Evolutionary conservation across 2,797 vertebrate species (phyloP).

Genomic region (Lindbergichthys nudifrons): DNA sequence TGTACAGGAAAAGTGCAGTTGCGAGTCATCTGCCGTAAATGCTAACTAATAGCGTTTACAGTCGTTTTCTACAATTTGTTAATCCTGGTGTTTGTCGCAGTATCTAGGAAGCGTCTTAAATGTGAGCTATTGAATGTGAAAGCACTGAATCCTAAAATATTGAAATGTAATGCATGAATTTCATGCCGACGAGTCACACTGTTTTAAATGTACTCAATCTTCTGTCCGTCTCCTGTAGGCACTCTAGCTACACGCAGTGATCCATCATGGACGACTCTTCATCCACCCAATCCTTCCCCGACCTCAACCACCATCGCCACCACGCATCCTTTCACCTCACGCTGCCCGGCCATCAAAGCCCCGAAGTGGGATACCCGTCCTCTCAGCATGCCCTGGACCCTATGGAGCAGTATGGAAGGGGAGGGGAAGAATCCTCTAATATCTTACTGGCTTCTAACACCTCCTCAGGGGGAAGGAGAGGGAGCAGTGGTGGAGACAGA

Average conservation of each 20-base stretch:
- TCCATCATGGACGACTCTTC: conserved; percentile 79
- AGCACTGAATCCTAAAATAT: too few species aligned
- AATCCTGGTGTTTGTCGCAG: too few species aligned
- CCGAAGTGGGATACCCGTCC: conserved; percentile 45
- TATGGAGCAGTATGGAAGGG: conserved; percentile 54
- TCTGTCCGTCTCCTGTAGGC: conserved; percentile 41
- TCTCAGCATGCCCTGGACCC: conserved; percentile 52
- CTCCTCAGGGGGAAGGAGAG: conserved; percentile 23
- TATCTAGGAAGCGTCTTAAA: too few species aligned
- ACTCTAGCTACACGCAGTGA: conserved; percentile 41
- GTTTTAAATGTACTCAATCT: neutral
- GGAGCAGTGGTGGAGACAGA: conserved; percentile 33
- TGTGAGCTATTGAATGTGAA: too few species aligned
- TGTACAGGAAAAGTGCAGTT: too few species aligned
- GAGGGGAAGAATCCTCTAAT: conserved; percentile 41
- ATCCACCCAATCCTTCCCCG: conserved; percentile 66
- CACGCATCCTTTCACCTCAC: conserved; percentile 50
- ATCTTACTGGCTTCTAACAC: conserved; percentile 33
- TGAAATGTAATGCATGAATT: too few species aligned
- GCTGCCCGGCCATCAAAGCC: conserved; percentile 51
- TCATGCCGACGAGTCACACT: too few species aligned
- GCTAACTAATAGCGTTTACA: too few species aligned
- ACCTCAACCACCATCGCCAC: conserved; percentile 63
- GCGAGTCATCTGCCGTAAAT: too few species aligned
- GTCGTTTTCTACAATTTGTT: too few species aligned